Evolutionary conservation across 2,888 invertebrate species (phyloP), one percentile per base, ranked within the genome.

Genomic region (Ptilodon capucinus): DNA sequence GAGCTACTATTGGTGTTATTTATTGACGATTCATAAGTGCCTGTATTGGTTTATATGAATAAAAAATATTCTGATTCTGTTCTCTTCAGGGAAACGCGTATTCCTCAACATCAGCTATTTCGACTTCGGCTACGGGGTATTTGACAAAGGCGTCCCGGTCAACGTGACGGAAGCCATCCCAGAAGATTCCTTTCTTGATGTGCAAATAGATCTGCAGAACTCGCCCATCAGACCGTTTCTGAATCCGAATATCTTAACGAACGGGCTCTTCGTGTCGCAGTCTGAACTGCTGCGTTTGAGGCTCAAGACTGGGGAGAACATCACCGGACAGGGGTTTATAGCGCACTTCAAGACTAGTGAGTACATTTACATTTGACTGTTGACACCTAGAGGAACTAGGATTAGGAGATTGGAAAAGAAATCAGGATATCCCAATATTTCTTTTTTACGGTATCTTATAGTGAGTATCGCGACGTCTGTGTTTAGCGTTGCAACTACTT

Each of bases 41-140:
- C n/a, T n/a, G n/a, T n/a, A n/a, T n/a, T n/a, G n/a, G n/a, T n/a
- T n/a, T n/a, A 28, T 28, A n/a, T 28, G n/a, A n/a, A 28, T 11
- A 4, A 28, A 7, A 28, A 25, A 1, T 25, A 25, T 25, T 5
- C 32, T 34, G 17, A 17, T 18, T 42, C 52, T 5, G 49, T 49
- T 23, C 30, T 42, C 77, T 74, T 7, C 73, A 91, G 91, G 91
- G n/a, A 94, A 93, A 68, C 91, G 94, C 36, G 92, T 95, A 6
- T 95, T 95, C 92, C 83, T 95, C 38, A 94, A 95, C 81, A 94
- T 96, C 65, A 90, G 87, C 46, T 91, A 92, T 56, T 93, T 91
- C 64, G 92, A 94, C 58, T 86, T 94, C 41, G 90, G 91, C 11
- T 86, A 87, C 54, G 89, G 88, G 28, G 62, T 70, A 0, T 89